Conservation (phyloP, 35 echinoderm and acorn worm species). For the Stichopus chloronotus region DNA sequence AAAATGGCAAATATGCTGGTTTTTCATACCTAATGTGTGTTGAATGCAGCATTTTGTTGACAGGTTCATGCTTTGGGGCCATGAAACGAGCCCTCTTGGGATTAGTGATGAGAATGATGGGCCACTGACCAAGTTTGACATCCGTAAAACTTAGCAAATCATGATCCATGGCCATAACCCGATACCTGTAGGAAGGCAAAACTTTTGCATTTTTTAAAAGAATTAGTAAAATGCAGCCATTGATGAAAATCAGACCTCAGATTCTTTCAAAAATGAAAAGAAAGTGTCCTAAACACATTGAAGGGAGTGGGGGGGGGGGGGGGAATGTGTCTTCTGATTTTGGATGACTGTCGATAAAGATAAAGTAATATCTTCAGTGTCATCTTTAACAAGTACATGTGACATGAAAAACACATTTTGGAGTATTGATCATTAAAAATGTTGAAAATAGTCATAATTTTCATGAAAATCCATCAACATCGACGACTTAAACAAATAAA, state of each 20-base stretch:
- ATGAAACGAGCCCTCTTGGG: constrained; percentile 86
- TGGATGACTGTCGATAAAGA: too few relatives aligned
- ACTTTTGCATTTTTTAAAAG: not conserved
- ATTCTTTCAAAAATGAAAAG: not conserved
- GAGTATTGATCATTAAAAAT: too few relatives aligned
- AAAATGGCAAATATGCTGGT: not conserved
- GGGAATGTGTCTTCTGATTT: too few relatives aligned
- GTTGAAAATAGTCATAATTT: too few relatives aligned
- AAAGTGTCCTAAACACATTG: too few relatives aligned
- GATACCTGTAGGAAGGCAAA: constrained; percentile 72
- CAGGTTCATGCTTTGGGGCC: constrained; percentile 86
- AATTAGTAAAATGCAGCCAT: not conserved
- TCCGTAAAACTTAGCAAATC: constrained; percentile 94
- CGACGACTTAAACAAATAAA: too few relatives aligned
- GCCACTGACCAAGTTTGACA: constrained; percentile 91
- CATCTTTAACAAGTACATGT: too few relatives aligned
- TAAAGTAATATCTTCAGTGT: too few relatives aligned
- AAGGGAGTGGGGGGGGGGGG: too few relatives aligned
- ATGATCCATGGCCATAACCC: constrained; percentile 95
- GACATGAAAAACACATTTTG: too few relatives aligned
- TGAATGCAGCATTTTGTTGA: constrained; percentile 82
- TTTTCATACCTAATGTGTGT: constrained; percentile 87
- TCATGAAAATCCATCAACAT: too few relatives aligned
- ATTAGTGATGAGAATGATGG: constrained; percentile 94
- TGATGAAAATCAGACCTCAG: not conserved